These are phyloP conservation scores for Chamaea fasciata DNA, from an alignment of 2,113 vertebrate genomes.

Conservation along the genomic window DNA sequence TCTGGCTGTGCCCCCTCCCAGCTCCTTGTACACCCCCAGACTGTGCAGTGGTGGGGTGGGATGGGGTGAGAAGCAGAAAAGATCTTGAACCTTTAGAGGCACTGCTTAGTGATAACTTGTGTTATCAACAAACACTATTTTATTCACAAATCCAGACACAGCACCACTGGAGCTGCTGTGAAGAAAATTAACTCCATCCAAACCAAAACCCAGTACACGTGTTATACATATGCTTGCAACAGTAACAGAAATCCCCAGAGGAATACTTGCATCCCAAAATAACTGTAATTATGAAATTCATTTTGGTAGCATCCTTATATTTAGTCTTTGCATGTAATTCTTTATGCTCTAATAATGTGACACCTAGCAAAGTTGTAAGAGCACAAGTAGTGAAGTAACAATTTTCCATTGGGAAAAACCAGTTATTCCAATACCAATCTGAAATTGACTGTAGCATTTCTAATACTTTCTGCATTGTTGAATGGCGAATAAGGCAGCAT, in stretches of 20 bases:
- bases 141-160: not conserved
- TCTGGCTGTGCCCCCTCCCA: not conserved
- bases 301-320: not conserved
- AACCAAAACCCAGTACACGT: not conserved
- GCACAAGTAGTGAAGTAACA: not conserved
- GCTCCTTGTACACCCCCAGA: not conserved
- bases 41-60: fast-evolving
- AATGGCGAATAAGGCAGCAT: not conserved
- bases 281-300: not conserved
- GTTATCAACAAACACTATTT: not conserved
- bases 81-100: not conserved
- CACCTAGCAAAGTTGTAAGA: not conserved
- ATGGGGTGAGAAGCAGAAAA: not conserved
- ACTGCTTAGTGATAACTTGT: not conserved
- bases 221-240: not conserved
- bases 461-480: not conserved
- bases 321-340: not conserved
- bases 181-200: not conserved
- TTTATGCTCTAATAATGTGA: not conserved
- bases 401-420: not conserved
- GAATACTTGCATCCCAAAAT: not conserved
- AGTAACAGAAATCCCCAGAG: not conserved
- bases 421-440: not conserved
- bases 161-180: not conserved
- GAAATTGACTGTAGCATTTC: not conserved